Evolutionary conservation across 2,888 invertebrate species (phyloP).

Genomic region (Junonia oenone): DNA sequence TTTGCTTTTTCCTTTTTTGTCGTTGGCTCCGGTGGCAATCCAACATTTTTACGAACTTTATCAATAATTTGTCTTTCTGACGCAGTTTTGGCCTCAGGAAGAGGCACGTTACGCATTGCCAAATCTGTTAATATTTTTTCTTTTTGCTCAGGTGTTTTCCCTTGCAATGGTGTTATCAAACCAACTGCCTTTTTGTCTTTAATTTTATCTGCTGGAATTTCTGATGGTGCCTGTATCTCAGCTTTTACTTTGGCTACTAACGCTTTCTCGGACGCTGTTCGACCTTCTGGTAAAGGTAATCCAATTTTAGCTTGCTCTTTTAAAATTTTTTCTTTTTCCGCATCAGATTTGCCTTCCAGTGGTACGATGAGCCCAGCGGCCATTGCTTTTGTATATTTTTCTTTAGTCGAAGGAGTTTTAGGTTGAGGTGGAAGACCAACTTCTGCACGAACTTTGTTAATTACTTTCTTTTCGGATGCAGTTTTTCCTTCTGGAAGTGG

Average conservation of each 20-base stretch:
- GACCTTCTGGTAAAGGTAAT: constrained; percentile 25
- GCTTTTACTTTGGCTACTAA: constrained; percentile 6
- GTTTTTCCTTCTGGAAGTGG: constrained; percentile 41
- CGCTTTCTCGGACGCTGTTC: constrained; percentile 26
- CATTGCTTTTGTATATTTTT: constrained; percentile 31
- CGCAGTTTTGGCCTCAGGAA: constrained; percentile 34
- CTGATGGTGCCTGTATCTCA: neutral
- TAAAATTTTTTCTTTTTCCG: constrained; percentile 32
- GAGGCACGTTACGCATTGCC: constrained; percentile 32
- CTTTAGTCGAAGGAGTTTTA: constrained; percentile 27
- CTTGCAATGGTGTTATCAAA: constrained; percentile 32
- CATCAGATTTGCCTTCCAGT: constrained; percentile 33
- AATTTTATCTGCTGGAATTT: constrained; percentile 27
- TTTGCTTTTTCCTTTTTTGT: constrained; percentile 23
- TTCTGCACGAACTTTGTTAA: constrained; percentile 38
- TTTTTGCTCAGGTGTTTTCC: constrained; percentile 34
- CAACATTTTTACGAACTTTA: constrained; percentile 36
- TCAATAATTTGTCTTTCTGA: constrained; percentile 36
- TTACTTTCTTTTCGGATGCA: constrained; percentile 38
- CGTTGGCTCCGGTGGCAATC: constrained; percentile 36
- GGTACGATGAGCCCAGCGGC: constrained; percentile 35
- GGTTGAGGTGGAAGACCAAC: constrained; percentile 39
- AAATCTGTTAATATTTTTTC: constrained; percentile 34
- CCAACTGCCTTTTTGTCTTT: constrained; percentile 29
- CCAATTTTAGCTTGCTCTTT: constrained; percentile 22